phyloP scores from a whole-genome alignment of 2,797 vertebrate species.

The Miichthys miiuy region DNA sequence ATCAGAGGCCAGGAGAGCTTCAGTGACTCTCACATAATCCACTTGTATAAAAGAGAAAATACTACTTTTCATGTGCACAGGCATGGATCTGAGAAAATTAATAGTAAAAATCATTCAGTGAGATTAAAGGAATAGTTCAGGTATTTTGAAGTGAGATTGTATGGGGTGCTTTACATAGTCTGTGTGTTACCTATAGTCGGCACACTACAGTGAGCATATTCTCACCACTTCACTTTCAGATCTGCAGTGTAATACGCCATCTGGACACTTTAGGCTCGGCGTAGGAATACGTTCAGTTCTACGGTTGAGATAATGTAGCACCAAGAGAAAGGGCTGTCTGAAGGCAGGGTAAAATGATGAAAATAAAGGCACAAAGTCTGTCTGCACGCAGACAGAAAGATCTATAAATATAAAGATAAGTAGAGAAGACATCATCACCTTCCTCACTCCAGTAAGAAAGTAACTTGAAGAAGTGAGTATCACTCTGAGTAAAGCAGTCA shows the following conservation, averaged over 20 bases:
- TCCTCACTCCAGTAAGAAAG: not conserved
- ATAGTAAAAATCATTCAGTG: not conserved
- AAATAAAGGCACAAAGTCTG: too few species aligned
- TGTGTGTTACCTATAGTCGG: too few species aligned
- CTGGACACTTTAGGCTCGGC: too few species aligned
- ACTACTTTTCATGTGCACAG: not conserved
- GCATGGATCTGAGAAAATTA: not conserved
- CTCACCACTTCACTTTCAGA: too few species aligned
- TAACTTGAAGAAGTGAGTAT: conserved; percentile 6
- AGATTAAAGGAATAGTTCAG: not conserved
- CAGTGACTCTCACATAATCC: not conserved
- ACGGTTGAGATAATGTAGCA: too few species aligned
- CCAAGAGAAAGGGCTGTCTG: too few species aligned
- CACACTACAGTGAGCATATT: too few species aligned
- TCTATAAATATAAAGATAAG: not conserved
- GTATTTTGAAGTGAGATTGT: too few species aligned
- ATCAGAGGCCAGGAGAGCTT: not conserved
- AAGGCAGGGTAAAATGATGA: too few species aligned
- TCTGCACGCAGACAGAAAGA: not conserved
- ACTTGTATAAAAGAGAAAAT: not conserved
- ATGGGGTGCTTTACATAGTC: too few species aligned
- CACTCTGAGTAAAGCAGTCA: conserved; percentile 36
- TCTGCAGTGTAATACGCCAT: too few species aligned
- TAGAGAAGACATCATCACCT: not conserved
- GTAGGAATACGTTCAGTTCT: too few species aligned